Evolutionary conservation across 2,113 vertebrate species (phyloP), one percentile per base, ranked within the genome.

Genomic region (Myrmophylax atrothorax): DNA sequence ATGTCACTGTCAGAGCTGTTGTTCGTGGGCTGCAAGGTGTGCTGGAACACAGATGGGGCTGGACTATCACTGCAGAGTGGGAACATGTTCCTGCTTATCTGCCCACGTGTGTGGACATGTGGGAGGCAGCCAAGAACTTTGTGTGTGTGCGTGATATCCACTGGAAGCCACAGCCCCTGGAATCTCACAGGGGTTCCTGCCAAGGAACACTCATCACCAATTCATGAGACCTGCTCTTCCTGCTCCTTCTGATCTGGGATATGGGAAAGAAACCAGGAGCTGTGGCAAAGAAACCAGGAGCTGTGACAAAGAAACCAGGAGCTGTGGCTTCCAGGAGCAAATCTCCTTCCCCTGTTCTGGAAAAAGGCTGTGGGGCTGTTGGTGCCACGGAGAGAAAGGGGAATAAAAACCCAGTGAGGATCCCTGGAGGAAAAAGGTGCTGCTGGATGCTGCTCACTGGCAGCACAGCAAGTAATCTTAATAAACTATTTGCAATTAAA

Each of bases 41-140:
- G 13, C 10, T 69, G 55, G 81, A 17, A 3, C 15, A 13, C 1
- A 0, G 38, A 33, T 1, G 2, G 35, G 10, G 44, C 55, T 14
- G 26, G 42, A 3, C 6, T 7, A 2, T 14, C 6, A 4, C 44
- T 64, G n/a, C 28, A 37, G 19, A 1, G 25, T 73, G 31, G 66
- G 29, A 87, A 64, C 3, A 3, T 0, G 18, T 69, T 50, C 44
- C 42, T 63, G 26, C 26, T 44, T 33, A 18, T 38, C 44, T 3
- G 4, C 42, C 25, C 44, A n/a, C 1, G 1, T 14, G 29, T 7
- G 4, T 26, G 55, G 15, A 19, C 49, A 18, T 3, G 25, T 23
- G 10, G 29, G 60, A 74, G 23, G 37, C 38, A 67, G 52, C n/a
- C 8, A 44, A 7, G 26, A 62, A 1, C 24, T 37, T 15, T 25